Evolutionary conservation across 2,113 vertebrate species (phyloP).

Genomic region (Eudorcas thomsonii): DNA sequence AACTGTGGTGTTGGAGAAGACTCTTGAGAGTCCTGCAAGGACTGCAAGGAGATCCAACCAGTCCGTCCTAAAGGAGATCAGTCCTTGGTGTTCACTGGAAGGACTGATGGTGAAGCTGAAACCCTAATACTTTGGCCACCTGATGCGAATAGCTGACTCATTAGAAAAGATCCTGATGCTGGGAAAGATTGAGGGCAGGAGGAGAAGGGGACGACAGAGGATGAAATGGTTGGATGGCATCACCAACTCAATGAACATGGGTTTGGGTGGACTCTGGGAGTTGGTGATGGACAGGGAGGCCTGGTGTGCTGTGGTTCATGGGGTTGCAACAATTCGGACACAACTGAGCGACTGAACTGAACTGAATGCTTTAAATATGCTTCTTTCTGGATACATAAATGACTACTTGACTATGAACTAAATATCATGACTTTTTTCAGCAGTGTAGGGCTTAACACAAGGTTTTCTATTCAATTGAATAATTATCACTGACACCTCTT

Average conservation of each 20-base stretch:
- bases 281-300: background rate
- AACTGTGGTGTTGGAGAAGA: background rate
- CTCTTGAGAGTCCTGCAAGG: background rate
- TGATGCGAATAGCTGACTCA: too few species aligned
- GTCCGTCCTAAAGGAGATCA: background rate
- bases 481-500: background rate
- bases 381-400: background rate
- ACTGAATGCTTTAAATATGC: background rate
- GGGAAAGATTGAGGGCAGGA: background rate
- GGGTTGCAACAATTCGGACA: rapidly evolving
- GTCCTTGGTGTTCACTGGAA: background rate
- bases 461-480: background rate
- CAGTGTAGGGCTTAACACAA: background rate
- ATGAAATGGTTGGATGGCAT: background rate
- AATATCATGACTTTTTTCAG: constrained; percentile 12
- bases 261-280: background rate
- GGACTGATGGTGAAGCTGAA: too few species aligned
- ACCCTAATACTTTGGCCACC: too few species aligned
- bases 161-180: too few species aligned
- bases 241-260: background rate
- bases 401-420: background rate
- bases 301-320: background rate
- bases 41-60: background rate
- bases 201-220: background rate
- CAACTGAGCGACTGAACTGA: background rate